Conservation (phyloP, 2,888 invertebrate species). For the Parnassius glacialis region DNA sequence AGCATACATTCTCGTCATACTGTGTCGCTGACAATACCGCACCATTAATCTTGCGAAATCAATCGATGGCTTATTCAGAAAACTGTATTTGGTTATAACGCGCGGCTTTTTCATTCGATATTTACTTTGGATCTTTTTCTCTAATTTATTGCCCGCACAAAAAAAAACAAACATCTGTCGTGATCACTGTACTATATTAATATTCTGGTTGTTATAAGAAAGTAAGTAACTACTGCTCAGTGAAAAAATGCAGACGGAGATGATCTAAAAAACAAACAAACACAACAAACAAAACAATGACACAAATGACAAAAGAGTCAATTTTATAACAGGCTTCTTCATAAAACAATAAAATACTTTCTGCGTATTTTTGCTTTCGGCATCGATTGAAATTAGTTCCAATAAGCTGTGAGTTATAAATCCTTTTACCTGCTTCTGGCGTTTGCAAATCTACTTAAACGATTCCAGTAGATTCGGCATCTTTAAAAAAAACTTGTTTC, state of each 20-base stretch:
- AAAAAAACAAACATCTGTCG: slow-evolving; percentile 72
- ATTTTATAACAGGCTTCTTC: slow-evolving; percentile 46
- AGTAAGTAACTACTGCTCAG: slow-evolving; percentile 16
- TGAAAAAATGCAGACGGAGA: slow-evolving; percentile 37
- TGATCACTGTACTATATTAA: slow-evolving; percentile 27
- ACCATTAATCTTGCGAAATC: slow-evolving; percentile 81
- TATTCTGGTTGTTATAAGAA: slow-evolving; percentile 4
- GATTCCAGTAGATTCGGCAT: slow-evolving; percentile 1
- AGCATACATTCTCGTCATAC: slow-evolving; percentile 63
- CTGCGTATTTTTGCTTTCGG: slow-evolving; percentile 39
- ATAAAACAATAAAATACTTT: slow-evolving; percentile 68
- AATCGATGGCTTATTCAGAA: slow-evolving; percentile 81
- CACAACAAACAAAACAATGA: too few relatives aligned
- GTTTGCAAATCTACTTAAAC: slow-evolving; percentile 48
- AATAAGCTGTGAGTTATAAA: slow-evolving; percentile 42
- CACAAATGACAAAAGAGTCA: too few relatives aligned
- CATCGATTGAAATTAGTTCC: slow-evolving; percentile 34
- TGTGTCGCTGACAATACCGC: slow-evolving; percentile 77
- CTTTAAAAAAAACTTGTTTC: slow-evolving; percentile 8
- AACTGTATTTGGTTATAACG: slow-evolving; percentile 77
- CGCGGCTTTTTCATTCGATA: slow-evolving; percentile 69
- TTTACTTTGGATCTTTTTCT: slow-evolving; percentile 78
- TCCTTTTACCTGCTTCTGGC: slow-evolving; percentile 49
- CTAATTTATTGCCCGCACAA: slow-evolving; percentile 64
- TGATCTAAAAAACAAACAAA: slow-evolving; percentile 48